Evolutionary conservation across 1,140 invertebrate genomes (phyloP).

Genomic region (Macrotrachela quadricornifera): DNA sequence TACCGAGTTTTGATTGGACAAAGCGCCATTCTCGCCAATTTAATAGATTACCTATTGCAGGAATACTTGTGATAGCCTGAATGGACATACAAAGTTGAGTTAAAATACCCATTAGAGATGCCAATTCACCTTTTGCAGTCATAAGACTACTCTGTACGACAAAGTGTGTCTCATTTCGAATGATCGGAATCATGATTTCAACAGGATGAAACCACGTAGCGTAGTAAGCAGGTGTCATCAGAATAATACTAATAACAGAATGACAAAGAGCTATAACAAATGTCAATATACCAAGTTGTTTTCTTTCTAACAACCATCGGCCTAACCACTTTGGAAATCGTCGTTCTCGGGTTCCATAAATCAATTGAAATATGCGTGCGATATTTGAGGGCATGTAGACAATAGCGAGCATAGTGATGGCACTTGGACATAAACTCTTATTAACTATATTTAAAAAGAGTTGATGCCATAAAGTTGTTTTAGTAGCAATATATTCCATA

Average conservation of each 20-base stretch:
- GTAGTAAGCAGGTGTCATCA: slow-evolving; percentile 19
- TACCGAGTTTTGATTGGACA: slow-evolving; percentile 19
- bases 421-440: too few species aligned
- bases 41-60: slow-evolving; percentile 15
- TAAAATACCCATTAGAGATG: slow-evolving; percentile 14
- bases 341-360: slow-evolving; percentile 19
- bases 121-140: slow-evolving; percentile 18
- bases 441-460: too few species aligned
- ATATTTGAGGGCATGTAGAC: slow-evolving; percentile 19
- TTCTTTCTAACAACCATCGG: slow-evolving; percentile 18
- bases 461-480: too few species aligned
- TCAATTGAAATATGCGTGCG: slow-evolving; percentile 17
- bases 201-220: slow-evolving; percentile 18
- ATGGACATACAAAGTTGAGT: slow-evolving; percentile 15
- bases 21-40: slow-evolving; percentile 22
- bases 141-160: slow-evolving; percentile 7
- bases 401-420: slow-evolving; percentile 18
- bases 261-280: slow-evolving; percentile 16
- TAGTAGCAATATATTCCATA: too few species aligned
- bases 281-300: slow-evolving; percentile 20
- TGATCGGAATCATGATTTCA: too few species aligned
- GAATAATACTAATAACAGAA: slow-evolving; percentile 16
- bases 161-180: not conserved
- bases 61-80: slow-evolving; percentile 16
- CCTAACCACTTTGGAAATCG: slow-evolving; percentile 18